phyloP scores from a whole-genome alignment of 1,140 invertebrate genomes.

The Drosophila tristis region DNA sequence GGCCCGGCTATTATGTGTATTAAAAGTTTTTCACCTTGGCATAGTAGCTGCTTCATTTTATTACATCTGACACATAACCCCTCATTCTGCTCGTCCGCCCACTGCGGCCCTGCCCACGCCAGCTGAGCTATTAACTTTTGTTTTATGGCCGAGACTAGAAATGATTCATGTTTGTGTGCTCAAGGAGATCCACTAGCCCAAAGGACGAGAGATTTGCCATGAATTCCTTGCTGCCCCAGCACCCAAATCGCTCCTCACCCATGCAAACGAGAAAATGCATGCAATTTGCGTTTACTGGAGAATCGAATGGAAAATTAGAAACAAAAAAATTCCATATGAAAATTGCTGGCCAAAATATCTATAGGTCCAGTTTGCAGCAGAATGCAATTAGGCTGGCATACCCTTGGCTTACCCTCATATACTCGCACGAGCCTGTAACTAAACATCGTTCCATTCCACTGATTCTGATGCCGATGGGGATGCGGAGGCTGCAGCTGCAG shows the following conservation, averaged over 20 bases:
- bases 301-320: constrained; percentile 61
- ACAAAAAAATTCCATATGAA: constrained; percentile 44
- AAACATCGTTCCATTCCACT: too few species aligned
- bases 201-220: constrained; percentile 42
- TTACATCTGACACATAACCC: constrained; percentile 69
- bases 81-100: constrained; percentile 13
- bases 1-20: constrained; percentile 79
- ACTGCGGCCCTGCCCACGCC: neutral
- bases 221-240: constrained; percentile 1
- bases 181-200: constrained; percentile 40
- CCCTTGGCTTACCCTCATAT: neutral
- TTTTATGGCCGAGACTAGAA: constrained; percentile 62
- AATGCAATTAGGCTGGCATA: constrained; percentile 50
- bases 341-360: constrained; percentile 43
- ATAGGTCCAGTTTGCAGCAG: constrained; percentile 32
- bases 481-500: too few species aligned
- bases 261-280: constrained; percentile 37
- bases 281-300: constrained; percentile 69
- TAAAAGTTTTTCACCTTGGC: constrained; percentile 76
- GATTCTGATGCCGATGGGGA: too few species aligned
- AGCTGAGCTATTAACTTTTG: constrained; percentile 70
- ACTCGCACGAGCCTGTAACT: too few species aligned
- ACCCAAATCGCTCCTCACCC: constrained; percentile 13
- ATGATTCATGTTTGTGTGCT: constrained; percentile 66
- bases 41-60: constrained; percentile 74